phyloP scores from a whole-genome alignment of 2,797 vertebrate species.

The Limosa lapponica region DNA sequence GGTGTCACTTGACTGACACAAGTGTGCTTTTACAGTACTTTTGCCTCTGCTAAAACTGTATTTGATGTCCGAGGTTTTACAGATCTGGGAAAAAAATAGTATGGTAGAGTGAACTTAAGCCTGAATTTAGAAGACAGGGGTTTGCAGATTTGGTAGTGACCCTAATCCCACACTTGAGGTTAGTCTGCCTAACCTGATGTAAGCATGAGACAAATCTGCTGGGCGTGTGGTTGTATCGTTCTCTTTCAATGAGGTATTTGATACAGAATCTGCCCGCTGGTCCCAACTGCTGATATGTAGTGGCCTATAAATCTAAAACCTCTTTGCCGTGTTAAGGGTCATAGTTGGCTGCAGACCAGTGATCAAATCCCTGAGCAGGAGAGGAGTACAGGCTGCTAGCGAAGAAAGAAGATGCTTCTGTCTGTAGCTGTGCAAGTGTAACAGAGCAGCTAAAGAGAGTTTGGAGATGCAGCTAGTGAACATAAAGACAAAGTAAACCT shows the following conservation, averaged over 20 bases:
- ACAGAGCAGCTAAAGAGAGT: background rate
- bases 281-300: background rate
- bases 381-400: background rate
- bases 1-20: background rate
- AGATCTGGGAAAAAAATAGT: background rate
- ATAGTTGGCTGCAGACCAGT: background rate
- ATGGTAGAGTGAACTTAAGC: background rate
- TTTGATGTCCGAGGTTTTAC: background rate
- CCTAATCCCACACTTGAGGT: background rate
- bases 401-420: rapidly evolving
- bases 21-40: background rate
- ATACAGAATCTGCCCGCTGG: background rate
- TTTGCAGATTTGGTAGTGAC: background rate
- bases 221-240: rapidly evolving
- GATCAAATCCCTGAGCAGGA: background rate
- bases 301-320: background rate
- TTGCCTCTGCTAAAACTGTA: background rate
- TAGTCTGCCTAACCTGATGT: background rate
- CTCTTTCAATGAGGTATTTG: background rate
- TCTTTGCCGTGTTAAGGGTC: background rate
- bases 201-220: background rate
- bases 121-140: background rate
- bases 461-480: background rate
- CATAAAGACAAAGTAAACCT: background rate
- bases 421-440: background rate